Evolutionary conservation across 2,888 invertebrate genomes (phyloP).

Genomic region (Ptychoptera contaminata): DNA sequence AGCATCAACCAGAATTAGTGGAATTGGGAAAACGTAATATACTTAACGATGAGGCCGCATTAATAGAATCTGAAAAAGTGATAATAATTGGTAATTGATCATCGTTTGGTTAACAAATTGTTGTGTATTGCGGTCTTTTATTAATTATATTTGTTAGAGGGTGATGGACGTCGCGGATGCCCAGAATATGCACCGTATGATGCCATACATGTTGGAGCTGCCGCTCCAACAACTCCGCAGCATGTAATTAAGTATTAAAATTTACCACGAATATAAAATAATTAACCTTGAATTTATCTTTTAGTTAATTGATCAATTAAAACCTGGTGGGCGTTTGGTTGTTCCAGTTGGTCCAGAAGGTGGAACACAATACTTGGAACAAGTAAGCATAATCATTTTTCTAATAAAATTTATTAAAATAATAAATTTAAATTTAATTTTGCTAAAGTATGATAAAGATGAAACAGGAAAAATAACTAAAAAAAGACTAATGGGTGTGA

Average conservation of each 20-base stretch:
- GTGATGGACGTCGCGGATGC: constrained; percentile 79
- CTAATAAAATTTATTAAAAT: not conserved
- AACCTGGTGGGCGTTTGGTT: constrained; percentile 81
- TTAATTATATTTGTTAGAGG: constrained; percentile 35
- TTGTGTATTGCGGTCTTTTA: no score
- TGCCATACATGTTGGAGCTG: constrained; percentile 89
- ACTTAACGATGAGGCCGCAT: constrained; percentile 47
- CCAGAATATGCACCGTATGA: constrained; percentile 63
- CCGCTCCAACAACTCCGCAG: constrained; percentile 61
- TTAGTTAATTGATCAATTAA: constrained; percentile 71
- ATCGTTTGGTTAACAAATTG: constrained; percentile 19
- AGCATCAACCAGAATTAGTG: constrained; percentile 76
- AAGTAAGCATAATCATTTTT: constrained; percentile 27
- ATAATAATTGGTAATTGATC: constrained; percentile 61
- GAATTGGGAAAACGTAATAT: constrained; percentile 62
- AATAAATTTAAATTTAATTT: constrained; percentile 1
- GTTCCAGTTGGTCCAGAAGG: constrained; percentile 81
- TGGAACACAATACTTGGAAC: constrained; percentile 72
- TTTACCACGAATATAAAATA: not conserved
- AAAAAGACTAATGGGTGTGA: constrained; percentile 81
- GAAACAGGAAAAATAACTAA: constrained; percentile 58
- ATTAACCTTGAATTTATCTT: constrained; percentile 10
- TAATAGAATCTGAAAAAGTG: constrained; percentile 51
- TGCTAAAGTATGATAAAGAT: constrained; percentile 68
- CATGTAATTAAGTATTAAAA: constrained; percentile 35